Base-by-base conservation (phyloP, 2,797 vertebrate species). In the Gadopsis bispinosus region DNA sequence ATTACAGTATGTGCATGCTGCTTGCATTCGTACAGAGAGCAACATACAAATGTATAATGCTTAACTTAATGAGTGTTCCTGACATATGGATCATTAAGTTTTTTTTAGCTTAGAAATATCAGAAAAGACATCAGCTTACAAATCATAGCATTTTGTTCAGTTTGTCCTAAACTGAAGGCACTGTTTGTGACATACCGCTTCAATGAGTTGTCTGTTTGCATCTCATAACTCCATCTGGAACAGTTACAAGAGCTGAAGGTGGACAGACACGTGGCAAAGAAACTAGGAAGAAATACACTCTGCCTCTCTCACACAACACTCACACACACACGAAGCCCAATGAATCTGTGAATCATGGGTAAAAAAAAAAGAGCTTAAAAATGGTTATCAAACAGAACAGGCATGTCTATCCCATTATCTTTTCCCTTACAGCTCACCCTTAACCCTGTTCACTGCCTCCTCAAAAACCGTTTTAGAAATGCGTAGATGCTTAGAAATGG, bases 401-500 rank as follows among this genome's bases (percentile, higher is more conserved):
- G 77, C 88, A 88, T 87, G 83, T 89, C 83, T 85, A 87, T 85
- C 80, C 85, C 62, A 84, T 91, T 86, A 90, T 91, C 66, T 79
- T 85, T 62, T 87, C 76, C 86, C 80, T 90, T 79, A 77, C 76
- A 90, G 87, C 88, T 90, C 86, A 87, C 86, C 88, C 87, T 77
- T 88, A 84, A 89, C 88, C 85, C 71, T 83, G 68, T 58, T 85
- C 66, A 56, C 86, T 85, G 81, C 87, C 88, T 87, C 86, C 88
- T 90, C 86, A 86, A 67, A 90, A 80, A 85, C 83, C 84, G 78
- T 85, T 90, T 88, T 87, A 86, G 83, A 90, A 88, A 88, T 47
- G 72, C 17, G 33, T 54, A 77, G 84, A 81, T 75, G 74, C 70
- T 84, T 60, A 14, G 67, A 84, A 88, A 86, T 73, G 75, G 69